Conservation (phyloP, 1,140 invertebrate genomes). For the Drosophila pseudoobscura region DNA sequence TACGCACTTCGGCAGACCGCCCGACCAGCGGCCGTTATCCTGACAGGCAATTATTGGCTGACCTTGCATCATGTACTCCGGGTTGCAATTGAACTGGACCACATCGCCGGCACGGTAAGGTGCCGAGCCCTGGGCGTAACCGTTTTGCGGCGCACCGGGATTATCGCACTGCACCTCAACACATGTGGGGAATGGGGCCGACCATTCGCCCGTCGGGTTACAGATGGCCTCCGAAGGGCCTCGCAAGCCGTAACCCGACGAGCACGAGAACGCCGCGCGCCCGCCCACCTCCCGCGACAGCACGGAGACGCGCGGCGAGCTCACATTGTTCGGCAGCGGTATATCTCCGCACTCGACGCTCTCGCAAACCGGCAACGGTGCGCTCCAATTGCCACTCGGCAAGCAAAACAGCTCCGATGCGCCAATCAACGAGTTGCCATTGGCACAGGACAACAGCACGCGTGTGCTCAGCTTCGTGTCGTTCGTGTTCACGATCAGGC, state of each 20-base stretch:
- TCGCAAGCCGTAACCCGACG: constrained; percentile 90
- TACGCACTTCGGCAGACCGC: constrained; percentile 91
- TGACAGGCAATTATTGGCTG: constrained; percentile 93
- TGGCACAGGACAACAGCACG: constrained; percentile 90
- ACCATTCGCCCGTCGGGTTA: constrained; percentile 91
- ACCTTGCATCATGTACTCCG: constrained; percentile 94
- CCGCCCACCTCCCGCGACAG: constrained; percentile 90
- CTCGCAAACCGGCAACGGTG: constrained; percentile 91
- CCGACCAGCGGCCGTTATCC: constrained; percentile 94
- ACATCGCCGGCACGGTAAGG: constrained; percentile 92
- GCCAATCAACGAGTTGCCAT: constrained; percentile 92
- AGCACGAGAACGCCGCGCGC: constrained; percentile 90
- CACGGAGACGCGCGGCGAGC: constrained; percentile 87
- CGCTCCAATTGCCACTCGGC: constrained; percentile 93
- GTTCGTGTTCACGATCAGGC: constrained; percentile 88
- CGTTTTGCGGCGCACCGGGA: constrained; percentile 89
- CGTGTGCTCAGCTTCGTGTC: constrained; percentile 90
- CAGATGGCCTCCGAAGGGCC: constrained; percentile 90
- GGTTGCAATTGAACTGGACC: constrained; percentile 93
- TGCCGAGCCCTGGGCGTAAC: constrained; percentile 89
- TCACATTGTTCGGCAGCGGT: constrained; percentile 83
- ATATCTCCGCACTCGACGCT: constrained; percentile 92
- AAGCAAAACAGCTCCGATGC: constrained; percentile 88
- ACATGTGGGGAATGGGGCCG: constrained; percentile 89
- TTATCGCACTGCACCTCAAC: constrained; percentile 91